Conservation (phyloP, 2,113 vertebrate species). For the Microcebus murinus region DNA sequence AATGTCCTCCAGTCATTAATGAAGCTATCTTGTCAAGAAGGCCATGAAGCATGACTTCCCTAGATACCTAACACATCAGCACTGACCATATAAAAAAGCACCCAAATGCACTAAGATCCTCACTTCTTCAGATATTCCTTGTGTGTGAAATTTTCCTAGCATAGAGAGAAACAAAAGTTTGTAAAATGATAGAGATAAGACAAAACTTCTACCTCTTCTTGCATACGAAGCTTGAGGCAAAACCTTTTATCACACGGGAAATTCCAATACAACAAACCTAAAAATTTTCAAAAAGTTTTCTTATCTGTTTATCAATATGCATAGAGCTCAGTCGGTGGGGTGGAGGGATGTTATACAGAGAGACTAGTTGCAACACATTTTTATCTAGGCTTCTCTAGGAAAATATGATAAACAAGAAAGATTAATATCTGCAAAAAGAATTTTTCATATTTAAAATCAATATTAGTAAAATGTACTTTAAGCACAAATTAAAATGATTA, state of each 20-base stretch:
- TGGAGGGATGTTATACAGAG: background rate
- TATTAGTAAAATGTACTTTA: conserved; percentile 29
- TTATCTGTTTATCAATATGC: background rate
- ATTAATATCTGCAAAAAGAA: conserved; percentile 3
- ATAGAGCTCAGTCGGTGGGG: background rate
- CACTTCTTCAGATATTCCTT: background rate
- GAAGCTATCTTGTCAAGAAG: background rate
- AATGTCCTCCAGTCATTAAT: background rate
- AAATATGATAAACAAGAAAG: conserved; percentile 27
- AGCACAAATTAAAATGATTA: conserved; percentile 23
- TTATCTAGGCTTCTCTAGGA: background rate
- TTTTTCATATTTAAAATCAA: conserved; percentile 30
- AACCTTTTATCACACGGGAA: conserved; percentile 4
- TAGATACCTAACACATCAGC: background rate
- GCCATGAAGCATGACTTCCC: background rate
- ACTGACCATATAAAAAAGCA: conserved; percentile 23
- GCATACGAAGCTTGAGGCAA: conserved; percentile 17
- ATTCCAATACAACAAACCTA: conserved; percentile 28
- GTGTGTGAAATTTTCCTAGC: background rate
- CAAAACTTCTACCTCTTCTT: background rate
- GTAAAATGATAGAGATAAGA: background rate
- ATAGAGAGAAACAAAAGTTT: conserved; percentile 12
- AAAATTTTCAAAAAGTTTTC: conserved; percentile 12
- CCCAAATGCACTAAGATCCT: background rate
- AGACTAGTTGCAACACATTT: background rate